These are phyloP conservation scores for Sicus ferrugineus DNA, from an alignment of 2,888 invertebrate species.

Conservation along the genomic window DNA sequence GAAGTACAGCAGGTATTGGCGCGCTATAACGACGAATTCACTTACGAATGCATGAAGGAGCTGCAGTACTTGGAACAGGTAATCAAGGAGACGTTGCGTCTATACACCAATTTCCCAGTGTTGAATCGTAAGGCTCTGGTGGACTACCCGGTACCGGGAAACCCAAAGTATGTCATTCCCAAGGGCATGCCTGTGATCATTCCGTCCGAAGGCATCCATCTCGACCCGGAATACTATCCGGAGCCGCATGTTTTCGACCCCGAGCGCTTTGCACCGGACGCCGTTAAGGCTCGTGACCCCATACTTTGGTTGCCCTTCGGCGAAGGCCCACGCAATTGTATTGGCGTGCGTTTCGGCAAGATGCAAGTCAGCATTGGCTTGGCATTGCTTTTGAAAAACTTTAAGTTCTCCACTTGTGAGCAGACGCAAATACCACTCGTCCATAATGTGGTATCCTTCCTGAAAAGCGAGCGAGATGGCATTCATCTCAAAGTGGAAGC, in stretches of 20 bases:
- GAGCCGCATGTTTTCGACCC: conserved; percentile 71
- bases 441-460: conserved; percentile 42
- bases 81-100: conserved; percentile 67
- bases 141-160: conserved; percentile 66
- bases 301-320: conserved; percentile 60
- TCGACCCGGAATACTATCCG: conserved; percentile 65
- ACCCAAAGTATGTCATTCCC: conserved; percentile 65
- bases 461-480: conserved; percentile 45
- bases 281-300: conserved; percentile 66
- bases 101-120: conserved; percentile 67
- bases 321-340: conserved; percentile 59
- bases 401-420: conserved; percentile 48
- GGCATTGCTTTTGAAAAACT: conserved; percentile 51
- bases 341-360: conserved; percentile 59
- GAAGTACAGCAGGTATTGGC: conserved; percentile 59
- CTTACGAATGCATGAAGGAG: conserved; percentile 54
- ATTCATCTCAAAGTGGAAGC: conserved; percentile 42
- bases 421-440: conserved; percentile 49
- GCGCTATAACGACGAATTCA: conserved; percentile 47
- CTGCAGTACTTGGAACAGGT: conserved; percentile 57
- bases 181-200: conserved; percentile 53
- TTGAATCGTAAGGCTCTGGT: conserved; percentile 66
- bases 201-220: conserved; percentile 66
- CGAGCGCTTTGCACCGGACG: conserved; percentile 69
- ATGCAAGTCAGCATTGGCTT: conserved; percentile 56